These are phyloP conservation scores for Magallana ariakensis DNA, from an alignment of 1,140 invertebrate species.

Conservation along the genomic window DNA sequence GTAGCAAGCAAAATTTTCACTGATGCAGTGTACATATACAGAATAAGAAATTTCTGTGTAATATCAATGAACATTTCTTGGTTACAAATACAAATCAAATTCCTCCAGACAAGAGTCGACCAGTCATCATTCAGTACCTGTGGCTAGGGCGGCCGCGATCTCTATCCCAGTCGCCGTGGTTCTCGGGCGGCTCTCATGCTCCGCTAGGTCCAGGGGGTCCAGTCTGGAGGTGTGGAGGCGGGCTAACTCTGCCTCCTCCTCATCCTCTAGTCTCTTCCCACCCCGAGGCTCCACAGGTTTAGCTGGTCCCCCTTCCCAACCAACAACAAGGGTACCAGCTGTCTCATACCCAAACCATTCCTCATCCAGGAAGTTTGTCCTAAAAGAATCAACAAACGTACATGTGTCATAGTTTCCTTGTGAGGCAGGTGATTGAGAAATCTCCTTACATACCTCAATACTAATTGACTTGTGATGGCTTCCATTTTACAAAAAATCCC, in stretches of 20 bases:
- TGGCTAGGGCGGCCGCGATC: constrained; percentile 75
- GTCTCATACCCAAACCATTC: constrained; percentile 79
- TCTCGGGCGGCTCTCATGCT: constrained; percentile 57
- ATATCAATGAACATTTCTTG: no score
- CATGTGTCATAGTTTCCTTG: no score
- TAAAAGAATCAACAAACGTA: constrained; percentile 41
- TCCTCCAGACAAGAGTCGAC: no score
- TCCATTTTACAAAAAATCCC: no score
- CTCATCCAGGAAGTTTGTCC: constrained; percentile 75
- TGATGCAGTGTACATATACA: no score
- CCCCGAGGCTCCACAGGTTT: constrained; percentile 38
- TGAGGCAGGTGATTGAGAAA: no score
- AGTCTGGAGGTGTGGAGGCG: constrained; percentile 1
- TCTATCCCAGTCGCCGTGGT: constrained; percentile 75
- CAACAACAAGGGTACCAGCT: constrained; percentile 75
- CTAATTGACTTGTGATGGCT: no score
- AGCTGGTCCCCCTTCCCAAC: constrained; percentile 75
- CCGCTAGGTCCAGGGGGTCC: constrained; percentile 61
- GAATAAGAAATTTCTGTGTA: no score
- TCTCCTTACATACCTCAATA: no score
- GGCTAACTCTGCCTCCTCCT: constrained; percentile 41
- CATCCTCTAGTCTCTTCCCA: constrained; percentile 16
- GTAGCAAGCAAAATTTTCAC: no score
- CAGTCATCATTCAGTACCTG: constrained; percentile 61
- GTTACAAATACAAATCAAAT: no score